These are phyloP conservation scores for Charanyca ferruginea DNA, from an alignment of 2,888 invertebrate species.

Conservation along the genomic window DNA sequence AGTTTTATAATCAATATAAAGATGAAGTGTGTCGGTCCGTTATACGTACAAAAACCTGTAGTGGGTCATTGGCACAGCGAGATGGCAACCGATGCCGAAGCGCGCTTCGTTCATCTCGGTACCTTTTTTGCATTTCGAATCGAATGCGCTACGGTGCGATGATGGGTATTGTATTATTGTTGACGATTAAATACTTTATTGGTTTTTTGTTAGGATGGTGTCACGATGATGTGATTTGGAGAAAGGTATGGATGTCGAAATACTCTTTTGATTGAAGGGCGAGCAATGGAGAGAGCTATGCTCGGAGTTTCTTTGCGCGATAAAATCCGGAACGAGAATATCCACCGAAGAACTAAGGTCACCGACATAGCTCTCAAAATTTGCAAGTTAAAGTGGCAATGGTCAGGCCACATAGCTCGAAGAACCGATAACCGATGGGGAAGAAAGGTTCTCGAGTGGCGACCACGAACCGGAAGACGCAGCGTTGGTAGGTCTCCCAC, in stretches of 20 bases:
- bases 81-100: slow-evolving; percentile 33
- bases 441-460: too few species aligned
- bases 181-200: slow-evolving; percentile 52
- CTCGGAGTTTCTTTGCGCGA: too few species aligned
- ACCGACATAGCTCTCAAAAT: too few species aligned
- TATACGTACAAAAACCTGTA: slow-evolving; percentile 88
- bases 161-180: slow-evolving; percentile 55
- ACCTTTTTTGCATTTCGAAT: slow-evolving; percentile 67
- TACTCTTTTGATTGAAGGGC: not conserved
- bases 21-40: slow-evolving; percentile 88
- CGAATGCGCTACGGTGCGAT: slow-evolving; percentile 53
- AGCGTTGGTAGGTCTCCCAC: too few species aligned
- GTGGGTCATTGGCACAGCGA: slow-evolving; percentile 87
- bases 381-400: too few species aligned
- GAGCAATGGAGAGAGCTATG: not conserved
- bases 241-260: not conserved
- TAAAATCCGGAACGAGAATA: too few species aligned
- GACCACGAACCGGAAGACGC: too few species aligned
- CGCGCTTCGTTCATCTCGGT: slow-evolving; percentile 67
- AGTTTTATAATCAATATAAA: slow-evolving; percentile 85
- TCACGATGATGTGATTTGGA: slow-evolving; percentile 16
- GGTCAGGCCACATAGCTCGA: too few species aligned
- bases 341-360: too few species aligned
- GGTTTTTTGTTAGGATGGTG: slow-evolving; percentile 22
- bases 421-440: too few species aligned